phyloP scores from a whole-genome alignment of 1,140 invertebrate genomes.

The Mylabris phalerata region DNA sequence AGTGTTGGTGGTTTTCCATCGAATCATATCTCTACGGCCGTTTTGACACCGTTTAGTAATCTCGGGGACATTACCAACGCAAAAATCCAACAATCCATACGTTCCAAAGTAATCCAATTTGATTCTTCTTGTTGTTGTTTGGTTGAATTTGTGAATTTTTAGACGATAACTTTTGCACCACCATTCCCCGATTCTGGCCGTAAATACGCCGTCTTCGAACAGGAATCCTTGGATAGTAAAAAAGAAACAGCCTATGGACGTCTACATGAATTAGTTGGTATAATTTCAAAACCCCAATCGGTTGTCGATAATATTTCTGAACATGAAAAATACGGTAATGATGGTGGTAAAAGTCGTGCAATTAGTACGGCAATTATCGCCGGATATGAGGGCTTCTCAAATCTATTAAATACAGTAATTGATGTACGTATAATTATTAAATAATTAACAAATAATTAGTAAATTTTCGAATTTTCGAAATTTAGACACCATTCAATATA shows the following conservation, averaged over 20 bases:
- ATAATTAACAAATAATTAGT: neutral
- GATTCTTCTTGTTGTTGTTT: neutral
- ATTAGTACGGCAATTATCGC: slow-evolving; percentile 51
- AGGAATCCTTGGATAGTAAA: slow-evolving; percentile 29
- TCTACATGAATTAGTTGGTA: slow-evolving; percentile 43
- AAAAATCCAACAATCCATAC: slow-evolving; percentile 18
- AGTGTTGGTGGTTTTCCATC: neutral
- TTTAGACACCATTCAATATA: slow-evolving; percentile 29
- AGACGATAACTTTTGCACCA: slow-evolving; percentile 20
- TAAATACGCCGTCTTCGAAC: slow-evolving; percentile 29
- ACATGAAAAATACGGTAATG: slow-evolving; percentile 65
- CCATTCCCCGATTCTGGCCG: slow-evolving; percentile 32
- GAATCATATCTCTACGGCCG: neutral
- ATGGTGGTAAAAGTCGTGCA: slow-evolving; percentile 51
- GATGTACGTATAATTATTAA: slow-evolving; percentile 29
- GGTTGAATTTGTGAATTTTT: slow-evolving; percentile 1
- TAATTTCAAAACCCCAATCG: slow-evolving; percentile 51
- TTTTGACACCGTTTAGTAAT: slow-evolving; percentile 19
- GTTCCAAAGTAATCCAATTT: slow-evolving; percentile 19
- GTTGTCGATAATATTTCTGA: slow-evolving; percentile 61
- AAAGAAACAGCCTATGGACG: slow-evolving; percentile 42
- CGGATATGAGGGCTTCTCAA: slow-evolving; percentile 53
- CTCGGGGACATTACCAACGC: slow-evolving; percentile 16
- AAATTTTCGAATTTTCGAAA: neutral
- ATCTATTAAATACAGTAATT: slow-evolving; percentile 41